phyloP scores from a whole-genome alignment of 1,140 invertebrate genomes.

The Psix sp. region DNA sequence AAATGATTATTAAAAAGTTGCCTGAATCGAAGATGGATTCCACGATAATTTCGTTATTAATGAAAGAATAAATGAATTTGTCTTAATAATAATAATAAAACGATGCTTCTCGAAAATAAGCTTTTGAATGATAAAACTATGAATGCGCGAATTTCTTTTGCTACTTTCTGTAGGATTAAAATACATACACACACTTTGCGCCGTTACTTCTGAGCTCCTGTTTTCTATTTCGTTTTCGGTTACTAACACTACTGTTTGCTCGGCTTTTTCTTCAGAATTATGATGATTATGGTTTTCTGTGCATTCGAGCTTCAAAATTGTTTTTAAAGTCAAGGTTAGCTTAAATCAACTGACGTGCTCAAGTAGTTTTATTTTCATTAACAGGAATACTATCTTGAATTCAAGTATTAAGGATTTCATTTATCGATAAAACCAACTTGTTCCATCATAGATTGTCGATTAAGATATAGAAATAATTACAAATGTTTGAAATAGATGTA shows the following conservation, averaged over 20 bases:
- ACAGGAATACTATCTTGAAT: too few species aligned
- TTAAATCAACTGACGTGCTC: constrained; percentile 15
- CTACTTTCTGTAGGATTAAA: constrained; percentile 31
- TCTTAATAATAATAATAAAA: constrained; percentile 29
- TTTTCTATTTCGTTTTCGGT: neutral
- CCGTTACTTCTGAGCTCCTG: neutral
- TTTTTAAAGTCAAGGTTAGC: constrained; percentile 37
- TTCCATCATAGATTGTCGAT: too few species aligned
- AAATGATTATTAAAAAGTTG: too few species aligned
- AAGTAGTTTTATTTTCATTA: constrained; percentile 47
- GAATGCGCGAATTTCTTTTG: constrained; percentile 30
- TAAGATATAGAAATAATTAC: too few species aligned
- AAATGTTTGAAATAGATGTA: too few species aligned
- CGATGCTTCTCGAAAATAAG: constrained; percentile 11
- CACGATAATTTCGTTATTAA: constrained; percentile 1
- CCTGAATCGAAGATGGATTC: too few species aligned
- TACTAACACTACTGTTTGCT: neutral
- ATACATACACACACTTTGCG: constrained; percentile 26
- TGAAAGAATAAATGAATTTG: constrained; percentile 27
- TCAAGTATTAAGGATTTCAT: too few species aligned
- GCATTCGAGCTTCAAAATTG: neutral
- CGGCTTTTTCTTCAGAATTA: constrained; percentile 3
- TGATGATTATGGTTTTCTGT: neutral
- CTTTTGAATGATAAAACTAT: constrained; percentile 20
- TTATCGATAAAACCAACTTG: too few species aligned